Evolutionary conservation across 2,797 vertebrate genomes (phyloP), one percentile per base, ranked within the genome.

Genomic region (Crax fasciolata): DNA sequence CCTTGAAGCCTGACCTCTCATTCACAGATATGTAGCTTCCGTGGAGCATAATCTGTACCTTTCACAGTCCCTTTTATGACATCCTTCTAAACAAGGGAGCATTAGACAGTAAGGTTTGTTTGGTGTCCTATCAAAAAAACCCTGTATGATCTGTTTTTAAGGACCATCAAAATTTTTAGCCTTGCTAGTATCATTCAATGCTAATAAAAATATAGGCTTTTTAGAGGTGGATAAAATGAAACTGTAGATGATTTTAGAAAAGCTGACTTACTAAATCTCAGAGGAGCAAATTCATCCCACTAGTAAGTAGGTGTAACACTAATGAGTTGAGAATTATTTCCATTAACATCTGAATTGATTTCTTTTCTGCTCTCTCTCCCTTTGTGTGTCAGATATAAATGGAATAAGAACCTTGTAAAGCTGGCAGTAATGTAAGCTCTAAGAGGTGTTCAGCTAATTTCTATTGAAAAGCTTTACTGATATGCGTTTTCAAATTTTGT

Each of bases 331-430:
- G 77, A 94, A 88, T 94, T 94, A 93, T 54, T 84, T 30, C 80
- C 68, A 74, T 95, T 96, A 94, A 84, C 71, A 93, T 92, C 48
- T 88, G 74, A 94, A 95, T 73, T 91, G 77, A 82, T 71, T 94
- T 94, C 90, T 79, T 91, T 92, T 90, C 91, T 87, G 18, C 88
- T 93, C 93, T 91, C 30, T 90, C 52, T 82, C 43, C 70, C 67
- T 89, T 73, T 62, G 27, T 80, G 38, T 32, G 61, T 79, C 88
- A 91, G 85, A 90, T 91, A 79, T 94, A 94, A 95, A 90, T 67
- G 67, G 74, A 82, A 49, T 71, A 84, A 87, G 85, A 87, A 57
- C 54, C 54, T 89, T 80, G 71, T 82, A 86, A 90, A 91, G 46
- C 77, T 93, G 94, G 76, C 63, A 90, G 77, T 80, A 92, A 89